Evolutionary conservation across 1,140 invertebrate species (phyloP), one percentile per base, ranked within the genome.

Genomic region (Megathymus violae): DNA sequence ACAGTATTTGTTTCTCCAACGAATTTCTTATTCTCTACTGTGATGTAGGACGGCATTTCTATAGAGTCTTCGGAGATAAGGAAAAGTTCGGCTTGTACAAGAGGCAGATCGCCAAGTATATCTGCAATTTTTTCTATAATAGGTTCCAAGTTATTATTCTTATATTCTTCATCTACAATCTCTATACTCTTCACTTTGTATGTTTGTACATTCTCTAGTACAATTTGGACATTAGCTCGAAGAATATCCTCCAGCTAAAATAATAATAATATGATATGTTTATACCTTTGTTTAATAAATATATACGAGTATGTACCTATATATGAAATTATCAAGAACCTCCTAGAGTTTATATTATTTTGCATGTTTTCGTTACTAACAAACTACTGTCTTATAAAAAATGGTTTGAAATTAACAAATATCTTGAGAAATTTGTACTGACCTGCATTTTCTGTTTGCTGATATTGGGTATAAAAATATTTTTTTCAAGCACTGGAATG

Each of bases 111-210:
- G 44, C 88, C 92, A 1, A 96, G 81, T 1, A 93, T 77, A 0
- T 93, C 92, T 31, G 88, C 76, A 3, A 96, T 88, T 7, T 92
- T 62, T 9, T 93, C 92, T 0, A 93, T 85, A 0, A 94, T 59
- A 0, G 92, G 83, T 54, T 92, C 64, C 3, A 90, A 72, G 4
- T 64, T 66, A 51, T 89, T 69, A 19, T 83, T 69, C 43, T 92
- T 89, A 11, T 93, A 91, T 67, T 93, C 90, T 5, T 90, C 85
- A 48, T 94, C 92, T 0, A 93, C 63, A 1, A 93, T 68, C 84
- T 98, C 97, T 3, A 97, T 89, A 1, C 94, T 92, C 69, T 95
- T 96, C 0, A 98, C 90, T 85, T 95, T 96, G 15, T 93, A 92
- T 0, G 86, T 89, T 16, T 92, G 80, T 19, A 93, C 81, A 83